Evolutionary conservation across 2,113 vertebrate species (phyloP), one percentile per base, ranked within the genome.

Genomic region (Cettia cetti): DNA sequence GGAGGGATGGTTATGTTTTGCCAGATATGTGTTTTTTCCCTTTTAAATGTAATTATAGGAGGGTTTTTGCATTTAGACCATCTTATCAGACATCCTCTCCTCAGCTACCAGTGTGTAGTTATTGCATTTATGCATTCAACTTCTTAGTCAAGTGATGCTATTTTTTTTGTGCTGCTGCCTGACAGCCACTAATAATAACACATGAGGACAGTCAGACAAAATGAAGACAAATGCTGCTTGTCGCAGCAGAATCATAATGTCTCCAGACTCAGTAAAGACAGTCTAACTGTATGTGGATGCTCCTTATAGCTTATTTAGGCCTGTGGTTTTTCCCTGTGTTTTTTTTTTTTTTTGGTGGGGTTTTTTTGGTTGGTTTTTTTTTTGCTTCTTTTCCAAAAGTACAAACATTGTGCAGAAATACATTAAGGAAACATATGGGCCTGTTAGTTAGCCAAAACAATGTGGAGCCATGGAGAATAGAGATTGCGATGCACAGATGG

Each of bases 171-270:
- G 95, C 98, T 97, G 96, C 96, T 96, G 98, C 97, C 98, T 99
- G 98, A 99, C 99, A 99, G 99, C 98, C 98, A 98, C 98, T 99
- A 99, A 99, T 99, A 99, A 99, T 99, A 99, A 99, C 98, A 98
- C 99, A 99, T 99, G 99, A 99, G 98, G 98, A 99, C 99, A 98
- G 99, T 99, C 98, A 98, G 98, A 98, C 98, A 98, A 99, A 99
- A 99, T 99, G 99, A 99, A 99, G 99, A 99, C 99, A 99, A 99
- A 99, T 99, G 99, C 98, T 95, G 98, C 98, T 97, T 98, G 97
- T 98, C 97, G 98, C 98, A 98, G 98, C 97, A 96, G 98, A 99
- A 98, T 99, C 98, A 99, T 99, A 99, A 99, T 99, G 98, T 98
- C 98, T 98, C 97, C 97, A 98, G 98, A 98, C 98, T 98, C 98